Percentiles rank a stretch among this genome's conserved stretches.
Evolutionary conservation across 2,797 vertebrate genomes (phyloP).

Genomic region (Mionectes olivaceus): DNA sequence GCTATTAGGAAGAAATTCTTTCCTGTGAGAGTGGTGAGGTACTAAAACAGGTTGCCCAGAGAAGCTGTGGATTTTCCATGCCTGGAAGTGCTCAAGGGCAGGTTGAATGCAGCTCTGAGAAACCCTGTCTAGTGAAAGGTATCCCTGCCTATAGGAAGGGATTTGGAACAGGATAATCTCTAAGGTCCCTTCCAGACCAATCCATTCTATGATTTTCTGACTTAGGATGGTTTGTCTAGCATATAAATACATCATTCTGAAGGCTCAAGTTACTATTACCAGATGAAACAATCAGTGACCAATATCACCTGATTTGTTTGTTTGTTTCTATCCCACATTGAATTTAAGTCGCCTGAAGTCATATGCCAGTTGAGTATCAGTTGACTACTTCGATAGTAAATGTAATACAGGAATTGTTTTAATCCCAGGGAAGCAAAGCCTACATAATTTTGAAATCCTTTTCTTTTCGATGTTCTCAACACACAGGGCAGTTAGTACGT

Average conservation of each 20-base stretch:
- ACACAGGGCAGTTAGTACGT: not conserved
- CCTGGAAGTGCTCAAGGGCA: not conserved
- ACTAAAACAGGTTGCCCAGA: not conserved
- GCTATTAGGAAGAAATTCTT: not conserved
- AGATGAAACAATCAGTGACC: not conserved
- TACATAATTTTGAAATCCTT: not conserved
- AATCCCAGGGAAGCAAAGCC: not conserved
- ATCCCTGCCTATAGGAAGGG: not conserved
- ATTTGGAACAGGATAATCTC: not conserved
- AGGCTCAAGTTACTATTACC: not conserved
- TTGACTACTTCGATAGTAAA: not conserved
- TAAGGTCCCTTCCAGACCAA: not conserved
- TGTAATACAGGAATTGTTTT: not conserved
- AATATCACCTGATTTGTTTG: not conserved
- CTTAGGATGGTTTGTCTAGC: not conserved
- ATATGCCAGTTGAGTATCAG: rapidly evolving
- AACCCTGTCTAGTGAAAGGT: not conserved
- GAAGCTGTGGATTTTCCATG: not conserved
- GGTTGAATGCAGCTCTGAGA: not conserved
- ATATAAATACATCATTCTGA: not conserved
- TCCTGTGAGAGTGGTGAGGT: not conserved
- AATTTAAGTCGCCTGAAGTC: not conserved
- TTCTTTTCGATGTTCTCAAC: not conserved
- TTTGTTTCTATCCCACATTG: not conserved
- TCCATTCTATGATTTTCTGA: not conserved